phyloP scores from a whole-genome alignment of 2,113 vertebrate genomes.

The Clupea harengus region DNA sequence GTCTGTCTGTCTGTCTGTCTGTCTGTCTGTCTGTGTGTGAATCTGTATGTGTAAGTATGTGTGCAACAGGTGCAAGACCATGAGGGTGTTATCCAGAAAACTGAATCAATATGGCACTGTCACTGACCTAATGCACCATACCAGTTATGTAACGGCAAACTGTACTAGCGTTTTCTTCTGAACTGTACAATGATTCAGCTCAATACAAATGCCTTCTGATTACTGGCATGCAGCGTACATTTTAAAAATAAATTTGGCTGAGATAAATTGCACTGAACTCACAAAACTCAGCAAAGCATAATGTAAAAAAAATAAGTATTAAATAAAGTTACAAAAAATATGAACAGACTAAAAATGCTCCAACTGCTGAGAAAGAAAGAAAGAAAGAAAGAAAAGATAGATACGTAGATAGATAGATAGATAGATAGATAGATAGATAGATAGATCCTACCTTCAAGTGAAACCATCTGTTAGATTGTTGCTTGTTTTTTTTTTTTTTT shows the following conservation, averaged over 20 bases:
- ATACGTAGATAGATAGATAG: too few species aligned
- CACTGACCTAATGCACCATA: neutral
- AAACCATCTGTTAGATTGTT: neutral
- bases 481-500: too few species aligned
- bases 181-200: neutral
- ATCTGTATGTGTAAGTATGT: neutral
- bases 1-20: neutral
- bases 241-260: neutral
- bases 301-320: neutral
- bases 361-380: neutral
- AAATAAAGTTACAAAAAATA: neutral
- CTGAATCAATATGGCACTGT: conserved; percentile 9
- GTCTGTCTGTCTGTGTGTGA: neutral
- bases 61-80: neutral
- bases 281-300: neutral
- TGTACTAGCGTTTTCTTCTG: neutral
- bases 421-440: too few species aligned
- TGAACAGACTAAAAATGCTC: neutral
- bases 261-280: neutral
- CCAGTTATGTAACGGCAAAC: neutral
- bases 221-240: neutral
- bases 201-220: neutral
- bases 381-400: neutral
- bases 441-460: too few species aligned
- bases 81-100: neutral